Evolutionary conservation across 92 coral and sea anemone genomes (phyloP).

Genomic region (Plumapathes pennacea): DNA sequence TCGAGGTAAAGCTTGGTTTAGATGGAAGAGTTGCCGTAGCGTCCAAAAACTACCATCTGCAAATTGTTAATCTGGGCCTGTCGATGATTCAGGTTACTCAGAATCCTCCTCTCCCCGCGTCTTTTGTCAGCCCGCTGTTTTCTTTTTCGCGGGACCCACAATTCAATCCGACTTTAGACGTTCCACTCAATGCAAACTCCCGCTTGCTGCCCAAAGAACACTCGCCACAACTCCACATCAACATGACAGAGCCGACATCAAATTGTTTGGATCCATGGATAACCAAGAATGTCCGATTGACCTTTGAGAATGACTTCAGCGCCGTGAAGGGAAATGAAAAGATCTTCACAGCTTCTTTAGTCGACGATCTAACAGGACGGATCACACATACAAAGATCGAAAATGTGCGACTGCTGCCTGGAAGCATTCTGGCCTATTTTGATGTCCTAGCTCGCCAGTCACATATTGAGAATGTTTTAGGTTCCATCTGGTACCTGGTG

Average conservation of each 20-base stretch:
- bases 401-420: slow-evolving; percentile 34
- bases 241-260: slow-evolving; percentile 40
- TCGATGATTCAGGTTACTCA: slow-evolving; percentile 56
- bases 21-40: slow-evolving; percentile 21
- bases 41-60: slow-evolving; percentile 25
- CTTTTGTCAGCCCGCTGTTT: slow-evolving; percentile 44
- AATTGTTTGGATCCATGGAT: slow-evolving; percentile 50
- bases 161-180: slow-evolving; percentile 21
- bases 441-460: slow-evolving; percentile 43
- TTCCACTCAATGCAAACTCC: slow-evolving; percentile 15
- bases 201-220: slow-evolving; percentile 44
- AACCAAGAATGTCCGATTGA: slow-evolving; percentile 41
- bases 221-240: slow-evolving; percentile 56
- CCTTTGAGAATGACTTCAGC: slow-evolving; percentile 40
- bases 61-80: slow-evolving; percentile 39
- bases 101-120: slow-evolving; percentile 1
- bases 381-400: slow-evolving; percentile 22
- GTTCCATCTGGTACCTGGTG: slow-evolving; percentile 47
- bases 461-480: slow-evolving; percentile 36
- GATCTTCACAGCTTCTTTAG: slow-evolving; percentile 12
- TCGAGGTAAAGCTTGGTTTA: slow-evolving; percentile 21
- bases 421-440: slow-evolving; percentile 62
- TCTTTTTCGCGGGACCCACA: slow-evolving; percentile 20
- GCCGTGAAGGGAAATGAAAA: slow-evolving; percentile 42
- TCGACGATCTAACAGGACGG: slow-evolving; percentile 10